Evolutionary conservation across 2,888 invertebrate genomes (phyloP).

Genomic region (Eudasyphora cyanicolor): DNA sequence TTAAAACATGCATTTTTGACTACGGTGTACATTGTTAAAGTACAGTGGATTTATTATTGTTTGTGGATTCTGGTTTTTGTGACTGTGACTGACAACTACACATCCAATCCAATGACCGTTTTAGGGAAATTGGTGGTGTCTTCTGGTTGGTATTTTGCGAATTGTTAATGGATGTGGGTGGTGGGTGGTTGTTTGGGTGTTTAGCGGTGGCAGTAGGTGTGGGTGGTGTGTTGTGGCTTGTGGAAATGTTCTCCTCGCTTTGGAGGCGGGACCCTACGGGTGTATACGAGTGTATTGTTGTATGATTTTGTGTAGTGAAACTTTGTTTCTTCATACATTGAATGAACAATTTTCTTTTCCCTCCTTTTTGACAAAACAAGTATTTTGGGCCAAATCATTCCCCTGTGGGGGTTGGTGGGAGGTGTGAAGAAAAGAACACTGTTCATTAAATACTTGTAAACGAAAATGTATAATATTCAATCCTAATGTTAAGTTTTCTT

Average conservation of each 20-base stretch:
- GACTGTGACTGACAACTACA: no score
- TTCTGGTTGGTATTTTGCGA: neutral
- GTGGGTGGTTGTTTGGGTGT: no score
- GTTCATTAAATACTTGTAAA: constrained; percentile 81
- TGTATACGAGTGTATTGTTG: neutral
- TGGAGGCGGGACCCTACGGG: neutral
- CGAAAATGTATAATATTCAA: constrained; percentile 81
- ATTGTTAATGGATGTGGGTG: neutral
- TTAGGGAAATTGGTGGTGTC: neutral
- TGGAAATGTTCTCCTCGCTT: neutral
- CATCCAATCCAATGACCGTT: neutral
- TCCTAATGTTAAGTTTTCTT: constrained; percentile 74
- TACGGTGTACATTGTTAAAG: neutral
- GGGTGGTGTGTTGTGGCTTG: neutral
- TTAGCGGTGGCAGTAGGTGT: neutral
- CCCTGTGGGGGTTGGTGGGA: constrained; percentile 43
- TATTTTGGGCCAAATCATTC: constrained; percentile 47
- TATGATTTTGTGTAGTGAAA: neutral
- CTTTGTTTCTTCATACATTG: constrained; percentile 43
- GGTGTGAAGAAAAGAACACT: constrained; percentile 75
- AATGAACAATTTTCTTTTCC: constrained; percentile 76
- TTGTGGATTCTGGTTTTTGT: no score
- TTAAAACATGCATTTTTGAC: constrained; percentile 18
- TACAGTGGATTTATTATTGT: no score
- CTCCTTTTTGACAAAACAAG: constrained; percentile 41